Base-by-base conservation (phyloP, 2,113 vertebrate species). In the Cyphomyrus discorhynchus region DNA sequence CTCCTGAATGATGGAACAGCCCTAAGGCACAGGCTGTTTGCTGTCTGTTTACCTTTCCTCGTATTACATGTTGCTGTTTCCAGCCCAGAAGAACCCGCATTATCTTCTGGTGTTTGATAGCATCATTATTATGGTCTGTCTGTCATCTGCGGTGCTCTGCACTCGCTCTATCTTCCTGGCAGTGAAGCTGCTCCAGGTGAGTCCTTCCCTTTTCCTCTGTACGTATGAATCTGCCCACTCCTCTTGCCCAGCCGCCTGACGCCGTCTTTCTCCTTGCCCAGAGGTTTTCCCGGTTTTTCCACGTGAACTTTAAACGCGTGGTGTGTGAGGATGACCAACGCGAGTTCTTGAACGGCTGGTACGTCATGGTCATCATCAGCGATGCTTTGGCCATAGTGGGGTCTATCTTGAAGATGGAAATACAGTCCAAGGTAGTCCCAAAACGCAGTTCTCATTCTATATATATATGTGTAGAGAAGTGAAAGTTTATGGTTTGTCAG, bases 351-450 rank as follows among this genome's bases (percentile, higher is more conserved):
- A 99, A 97, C 0, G 96, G 97, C n/a, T 99, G 98, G 98, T 99
- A 99, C 8, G 56, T 99, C 92, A 93, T 99, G 93, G 96, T 99
- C 42, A 98, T 98, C 0, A 89, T 97, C 94, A 99, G 98, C 8
- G 98, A 99, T 91, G 91, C 98, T 35, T 93, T 99, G 96, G 97
- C 98, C 27, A 96, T 99, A 83, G 92, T 96, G 82, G 98, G 98
- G 46, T 98, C 97, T 24, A 94, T 99, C 93, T 94, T 99, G 92
- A 99, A 99, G 94, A 99, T 99, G 97, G 97, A 99, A 96, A 99
- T 99, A 94, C 98, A 98, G 93, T 96, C 97, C 53, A 99, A 99
- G 97, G 98, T 99, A 93, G 92, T 47, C 89, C 66, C 77, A 17
- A 82, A 52, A 46, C 11, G 24, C 39, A 52, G 17, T 15, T 42